Base-by-base conservation (phyloP, 2,113 vertebrate species). In the Columbina picui region DNA sequence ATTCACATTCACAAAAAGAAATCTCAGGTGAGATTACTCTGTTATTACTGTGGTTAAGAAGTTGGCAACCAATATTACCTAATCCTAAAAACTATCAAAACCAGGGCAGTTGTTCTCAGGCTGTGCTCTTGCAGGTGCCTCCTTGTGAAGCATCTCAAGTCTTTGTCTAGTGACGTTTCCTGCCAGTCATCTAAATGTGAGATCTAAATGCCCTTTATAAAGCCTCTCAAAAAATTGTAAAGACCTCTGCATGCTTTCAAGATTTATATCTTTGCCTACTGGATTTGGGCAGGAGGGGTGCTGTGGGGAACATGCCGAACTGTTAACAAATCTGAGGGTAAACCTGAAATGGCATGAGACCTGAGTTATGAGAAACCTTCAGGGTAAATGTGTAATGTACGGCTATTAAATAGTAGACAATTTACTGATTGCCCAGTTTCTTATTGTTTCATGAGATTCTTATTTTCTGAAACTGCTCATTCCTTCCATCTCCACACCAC, bases 1-100 rank as follows among this genome's bases (percentile, higher is more conserved):
- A 99, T 99, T 94, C 99, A 99, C 97, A 98, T 99, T 92, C 99
- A 99, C 87, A 99, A 98, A 96, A 99, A 99, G 98, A 99, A 99
- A 34, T 99, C 99, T 75, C 99, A 99, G 99, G 99, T 99, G 96
- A 97, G 98, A 12, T 45, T 81, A 16, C 4, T 7, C 3, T 76
- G 12, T 14, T n/a, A 15, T 7, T 65, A 11, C 38, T n/a, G 32
- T 43, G 22, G 10, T 9, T 77, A 45, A 77, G 59, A 63, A 27
- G 5, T 8, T 74, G 43, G 29, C n/a, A 55, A 63, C 53, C 32
- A 19, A 27, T 56, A 11, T 70, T 52, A 27, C 7, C 36, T 79
- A 26, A 38, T 75, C 10, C 38, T 32, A 29, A 90, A 60, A 83
- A 10, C 29, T 41, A 17, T 21, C 61, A 61, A 41, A 61, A 55